A percentile compares a stretch with the other conserved stretches of the same genome.
These are phyloP conservation scores for Eudasyphora cyanicolor DNA, from an alignment of 2,888 invertebrate genomes.

Conservation along the genomic window DNA sequence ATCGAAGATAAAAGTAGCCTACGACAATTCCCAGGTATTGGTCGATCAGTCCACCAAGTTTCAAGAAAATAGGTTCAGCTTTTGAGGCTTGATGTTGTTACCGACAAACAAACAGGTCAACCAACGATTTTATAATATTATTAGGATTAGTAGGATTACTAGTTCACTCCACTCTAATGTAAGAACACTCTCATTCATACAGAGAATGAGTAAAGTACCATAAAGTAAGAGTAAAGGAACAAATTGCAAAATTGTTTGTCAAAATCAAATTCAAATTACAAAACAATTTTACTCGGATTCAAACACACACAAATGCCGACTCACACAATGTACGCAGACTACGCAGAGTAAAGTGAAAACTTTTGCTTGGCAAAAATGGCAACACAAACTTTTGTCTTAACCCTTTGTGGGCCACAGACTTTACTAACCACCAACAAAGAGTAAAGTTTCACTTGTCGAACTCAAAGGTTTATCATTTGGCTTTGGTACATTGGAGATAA, in stretches of 20 bases:
- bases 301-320: not conserved
- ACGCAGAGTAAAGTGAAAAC: not conserved
- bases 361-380: not conserved
- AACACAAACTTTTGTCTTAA: not conserved
- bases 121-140: too few species aligned
- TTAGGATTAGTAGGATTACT: too few species aligned
- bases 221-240: not conserved
- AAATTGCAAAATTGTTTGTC: constrained; percentile 33
- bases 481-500: not conserved
- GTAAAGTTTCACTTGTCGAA: not conserved
- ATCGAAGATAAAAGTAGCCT: too few species aligned
- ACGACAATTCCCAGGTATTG: too few species aligned
- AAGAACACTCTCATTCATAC: too few species aligned
- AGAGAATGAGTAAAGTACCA: not conserved
- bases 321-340: not conserved
- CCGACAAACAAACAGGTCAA: too few species aligned
- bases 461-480: not conserved
- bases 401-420: not conserved
- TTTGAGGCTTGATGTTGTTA: too few species aligned
- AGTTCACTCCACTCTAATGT: too few species aligned
- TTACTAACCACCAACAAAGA: not conserved
- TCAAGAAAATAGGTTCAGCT: too few species aligned
- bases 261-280: constrained; percentile 39
- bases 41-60: too few species aligned
- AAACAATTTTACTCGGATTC: constrained; percentile 23